phyloP scores from a whole-genome alignment of 2,888 invertebrate species.

The Synergus umbraculus region DNA sequence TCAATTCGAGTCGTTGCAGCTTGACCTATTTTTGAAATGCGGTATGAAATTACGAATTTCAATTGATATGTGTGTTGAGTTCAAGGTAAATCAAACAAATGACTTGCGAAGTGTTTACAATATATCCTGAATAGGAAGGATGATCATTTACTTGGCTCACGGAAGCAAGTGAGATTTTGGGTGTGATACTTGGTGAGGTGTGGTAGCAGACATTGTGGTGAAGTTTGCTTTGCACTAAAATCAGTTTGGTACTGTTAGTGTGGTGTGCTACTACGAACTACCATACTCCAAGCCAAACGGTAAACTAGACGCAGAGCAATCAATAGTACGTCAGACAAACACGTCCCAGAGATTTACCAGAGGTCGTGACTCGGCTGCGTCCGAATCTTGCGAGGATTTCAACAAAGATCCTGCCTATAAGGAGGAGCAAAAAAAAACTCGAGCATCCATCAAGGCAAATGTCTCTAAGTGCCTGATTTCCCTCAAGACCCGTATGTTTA shows the following conservation, averaged over 20 bases:
- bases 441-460: background rate
- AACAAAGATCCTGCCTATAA: conserved; percentile 15
- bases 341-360: conserved; percentile 44
- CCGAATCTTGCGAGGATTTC: conserved; percentile 24
- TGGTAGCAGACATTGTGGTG: conserved; percentile 49
- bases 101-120: background rate
- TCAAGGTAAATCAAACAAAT: background rate
- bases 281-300: conserved; percentile 52
- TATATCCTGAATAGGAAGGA: conserved; percentile 27
- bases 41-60: background rate
- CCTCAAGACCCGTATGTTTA: background rate
- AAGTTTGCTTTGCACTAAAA: conserved; percentile 43
- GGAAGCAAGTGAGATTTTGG: conserved; percentile 28
- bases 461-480: background rate
- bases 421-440: background rate
- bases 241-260: conserved; percentile 47
- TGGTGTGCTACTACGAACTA: conserved; percentile 19
- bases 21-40: no score
- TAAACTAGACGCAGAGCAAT: conserved; percentile 56
- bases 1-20: no score
- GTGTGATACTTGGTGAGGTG: conserved; percentile 47
- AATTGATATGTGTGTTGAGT: background rate
- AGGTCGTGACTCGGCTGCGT: conserved; percentile 17
- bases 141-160: conserved; percentile 51
- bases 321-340: conserved; percentile 57